These are phyloP conservation scores for Campoplex capitator DNA, from an alignment of 2,888 invertebrate species.

Conservation along the genomic window DNA sequence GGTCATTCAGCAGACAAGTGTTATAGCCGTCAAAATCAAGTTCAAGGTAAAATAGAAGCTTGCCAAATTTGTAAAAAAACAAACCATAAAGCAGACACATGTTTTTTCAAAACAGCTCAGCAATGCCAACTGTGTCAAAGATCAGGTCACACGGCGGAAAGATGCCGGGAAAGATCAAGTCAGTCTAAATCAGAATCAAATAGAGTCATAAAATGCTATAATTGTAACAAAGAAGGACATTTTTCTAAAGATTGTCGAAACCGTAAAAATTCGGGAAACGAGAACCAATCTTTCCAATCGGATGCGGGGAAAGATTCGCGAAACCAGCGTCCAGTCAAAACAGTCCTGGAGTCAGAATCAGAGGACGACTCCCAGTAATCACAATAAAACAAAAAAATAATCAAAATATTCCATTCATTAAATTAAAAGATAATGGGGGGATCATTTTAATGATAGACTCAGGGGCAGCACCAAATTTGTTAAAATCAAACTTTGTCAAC, in stretches of 20 bases:
- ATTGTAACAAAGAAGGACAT: slow-evolving; percentile 16
- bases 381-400: neutral
- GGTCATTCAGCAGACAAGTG: too few relatives aligned
- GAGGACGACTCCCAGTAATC: neutral
- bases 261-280: neutral
- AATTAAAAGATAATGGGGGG: neutral
- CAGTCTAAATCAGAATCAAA: neutral
- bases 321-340: slow-evolving; percentile 19
- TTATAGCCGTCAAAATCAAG: too few relatives aligned
- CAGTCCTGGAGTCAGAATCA: neutral
- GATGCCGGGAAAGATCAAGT: neutral
- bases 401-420: neutral
- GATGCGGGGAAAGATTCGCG: neutral
- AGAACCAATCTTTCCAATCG: neutral
- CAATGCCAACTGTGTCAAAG: slow-evolving; percentile 1
- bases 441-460: slow-evolving; percentile 12
- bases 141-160: neutral
- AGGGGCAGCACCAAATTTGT: slow-evolving; percentile 1
- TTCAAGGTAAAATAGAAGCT: too few relatives aligned
- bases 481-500: slow-evolving; percentile 2
- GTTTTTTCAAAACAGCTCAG: slow-evolving; percentile 2
- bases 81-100: neutral
- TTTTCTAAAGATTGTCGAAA: neutral
- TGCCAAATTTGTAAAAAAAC: slow-evolving; percentile 13
- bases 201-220: neutral